Evolutionary conservation across 2,797 vertebrate genomes (phyloP), one percentile per base, ranked within the genome.

Genomic region (Avahi laniger): DNA sequence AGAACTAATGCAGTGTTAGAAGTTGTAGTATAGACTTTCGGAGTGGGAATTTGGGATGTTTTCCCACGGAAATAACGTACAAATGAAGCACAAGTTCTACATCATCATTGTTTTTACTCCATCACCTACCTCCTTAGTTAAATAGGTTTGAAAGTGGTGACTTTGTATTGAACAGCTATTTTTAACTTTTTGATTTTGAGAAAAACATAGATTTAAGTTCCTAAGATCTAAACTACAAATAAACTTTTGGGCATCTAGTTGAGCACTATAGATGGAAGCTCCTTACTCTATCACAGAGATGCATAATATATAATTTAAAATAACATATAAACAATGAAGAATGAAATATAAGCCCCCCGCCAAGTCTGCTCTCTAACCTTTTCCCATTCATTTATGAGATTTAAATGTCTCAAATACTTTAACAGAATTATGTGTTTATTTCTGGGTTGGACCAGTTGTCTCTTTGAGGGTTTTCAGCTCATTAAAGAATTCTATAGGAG

Each of bases 401-500:
- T 65, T 94, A 79, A 91, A 46, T 85, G 2, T 28, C 94, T 96
- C 48, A 91, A 8, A 75, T 82, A 67, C 92, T 80, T 67, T 20
- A 80, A 67, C 13, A 67, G 52, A 89, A 83, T 43, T 73, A 46
- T 50, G 13, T 54, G 13, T 61, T 95, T 79, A 67, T 75, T n/a
- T 6, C 73, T 96, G 72, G 43, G 54, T 83, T 69, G 46, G 72
- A 46, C 22, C 30, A 24, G 6, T 93, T 85, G 38, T 82, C 61
- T 89, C n/a, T 84, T 82, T 86, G 80, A 82, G 63, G 8, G 18
- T 82, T 97, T 94, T 93, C 48, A 86, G 46, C 30, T 75, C 57
- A 61, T 41, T n/a, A 83, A 76, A 81, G 61, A 91, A 82, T 88
- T 85, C 46, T 86, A 0, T 43, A 54, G 35, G 79, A 85, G 35